These are phyloP conservation scores for Parochlus steinenii DNA, from an alignment of 2,888 invertebrate species.

Conservation along the genomic window DNA sequence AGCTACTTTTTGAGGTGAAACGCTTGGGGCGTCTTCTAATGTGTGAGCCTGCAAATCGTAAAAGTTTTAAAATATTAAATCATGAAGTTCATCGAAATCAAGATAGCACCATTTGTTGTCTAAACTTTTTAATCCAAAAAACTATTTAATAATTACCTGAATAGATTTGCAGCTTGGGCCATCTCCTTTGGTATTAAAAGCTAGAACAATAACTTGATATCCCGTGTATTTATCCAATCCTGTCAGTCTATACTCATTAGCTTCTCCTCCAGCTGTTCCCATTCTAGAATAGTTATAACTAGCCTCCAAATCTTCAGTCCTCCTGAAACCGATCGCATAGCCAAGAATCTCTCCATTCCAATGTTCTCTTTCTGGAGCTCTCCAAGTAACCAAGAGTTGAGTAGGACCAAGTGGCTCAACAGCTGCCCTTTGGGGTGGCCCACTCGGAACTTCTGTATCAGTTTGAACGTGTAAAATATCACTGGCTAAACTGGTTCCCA, in stretches of 20 bases:
- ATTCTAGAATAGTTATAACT: conserved; percentile 26
- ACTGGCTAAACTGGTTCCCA: conserved; percentile 42
- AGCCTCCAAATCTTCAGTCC: conserved; percentile 24
- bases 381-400: conserved; percentile 57
- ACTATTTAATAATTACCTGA: too few species aligned
- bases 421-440: conserved; percentile 48
- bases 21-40: conserved; percentile 42
- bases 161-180: conserved; percentile 57
- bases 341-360: conserved; percentile 63
- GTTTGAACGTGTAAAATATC: conserved; percentile 38
- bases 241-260: conserved; percentile 42
- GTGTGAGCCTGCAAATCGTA: conserved; percentile 25
- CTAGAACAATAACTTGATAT: conserved; percentile 60
- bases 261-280: conserved; percentile 31
- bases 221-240: conserved; percentile 60
- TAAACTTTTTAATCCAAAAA: conserved; percentile 59
- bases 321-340: conserved; percentile 42
- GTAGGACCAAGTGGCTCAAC: conserved; percentile 52
- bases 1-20: conserved; percentile 45
- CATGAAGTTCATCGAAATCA: conserved; percentile 15
- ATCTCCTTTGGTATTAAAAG: conserved; percentile 64
- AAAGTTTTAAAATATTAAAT: conserved; percentile 14
- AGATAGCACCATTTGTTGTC: conserved; percentile 24
- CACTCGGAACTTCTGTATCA: conserved; percentile 47
- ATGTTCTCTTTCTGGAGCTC: conserved; percentile 50